These are phyloP conservation scores for Exephanes ischioxanthus DNA, from an alignment of 2,888 invertebrate species.

Conservation along the genomic window DNA sequence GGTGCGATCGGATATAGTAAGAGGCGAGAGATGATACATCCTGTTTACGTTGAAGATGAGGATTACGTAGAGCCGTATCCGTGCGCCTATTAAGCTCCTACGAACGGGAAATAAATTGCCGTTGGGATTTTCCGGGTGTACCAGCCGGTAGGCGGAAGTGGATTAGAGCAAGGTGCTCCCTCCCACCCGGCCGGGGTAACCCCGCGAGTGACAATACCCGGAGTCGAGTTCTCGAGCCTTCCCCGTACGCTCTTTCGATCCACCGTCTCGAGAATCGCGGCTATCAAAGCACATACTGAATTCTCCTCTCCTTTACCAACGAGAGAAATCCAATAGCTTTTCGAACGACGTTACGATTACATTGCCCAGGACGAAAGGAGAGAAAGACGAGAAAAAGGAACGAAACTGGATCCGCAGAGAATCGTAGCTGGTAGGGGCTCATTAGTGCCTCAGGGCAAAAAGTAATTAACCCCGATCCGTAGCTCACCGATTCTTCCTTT, in stretches of 20 bases:
- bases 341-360: conserved; percentile 58
- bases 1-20: background rate
- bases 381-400: conserved; percentile 41
- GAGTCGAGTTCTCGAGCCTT: conserved; percentile 1
- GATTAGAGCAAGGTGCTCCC: conserved; percentile 32
- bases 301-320: conserved; percentile 33
- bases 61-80: conserved; percentile 36
- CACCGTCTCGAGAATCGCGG: conserved; percentile 36
- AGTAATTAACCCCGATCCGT: conserved; percentile 64
- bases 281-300: conserved; percentile 29
- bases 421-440: conserved; percentile 30
- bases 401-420: background rate
- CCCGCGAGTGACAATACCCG: conserved; percentile 23
- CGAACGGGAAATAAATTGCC: conserved; percentile 61
- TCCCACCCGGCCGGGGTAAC: background rate
- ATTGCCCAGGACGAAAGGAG: conserved; percentile 18
- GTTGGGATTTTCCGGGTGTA: conserved; percentile 54
- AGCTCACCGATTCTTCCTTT: conserved; percentile 42
- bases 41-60: conserved; percentile 31
- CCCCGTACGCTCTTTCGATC: background rate
- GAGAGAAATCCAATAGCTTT: conserved; percentile 54
- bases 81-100: conserved; percentile 45
- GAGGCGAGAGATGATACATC: conserved; percentile 4
- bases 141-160: conserved; percentile 50
- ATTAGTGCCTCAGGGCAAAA: conserved; percentile 63